Evolutionary conservation across 2,888 invertebrate species (phyloP), one percentile per base, ranked within the genome.

Genomic region (Sepiola atlantica): DNA sequence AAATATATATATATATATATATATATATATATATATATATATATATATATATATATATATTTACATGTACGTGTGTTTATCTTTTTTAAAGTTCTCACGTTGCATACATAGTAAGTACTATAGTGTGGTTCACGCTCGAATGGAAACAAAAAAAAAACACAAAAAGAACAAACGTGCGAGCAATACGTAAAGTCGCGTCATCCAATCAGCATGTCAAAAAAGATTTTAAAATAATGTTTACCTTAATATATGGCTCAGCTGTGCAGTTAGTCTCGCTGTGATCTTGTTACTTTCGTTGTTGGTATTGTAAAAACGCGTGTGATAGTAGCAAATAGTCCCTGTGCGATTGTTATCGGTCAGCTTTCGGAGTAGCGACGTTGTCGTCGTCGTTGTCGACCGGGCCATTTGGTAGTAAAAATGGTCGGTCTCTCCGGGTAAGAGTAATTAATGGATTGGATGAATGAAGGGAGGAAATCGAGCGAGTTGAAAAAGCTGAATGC

Each of bases 311-410:
- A 77, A 77, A 77, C 12, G 4, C n/a, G 77, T 77, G 32, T 77
- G n/a, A 77, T 77, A 77, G 77, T 77, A 77, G 77, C 77, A 77
- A 32, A n/a, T 77, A 77, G n/a, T 77, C 77, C 77, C n/a, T n/a
- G 77, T 32, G 77, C n/a, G n/a, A n/a, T 77, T n/a, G 32, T 77
- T 77, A 77, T 77, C 77, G 16, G 77, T 77, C 77, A 18, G 77
- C n/a, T 12, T 32, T 77, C 14, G 77, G n/a, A 77, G 77, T 77
- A 16, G n/a, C n/a, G 16, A 77, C 32, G 77, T 77, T 32, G 77
- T 77, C 77, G 32, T 32, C n/a, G 16, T 16, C 32, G 77, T 77
- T n/a, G 77, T 77, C 77, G 32, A 77, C 77, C 77, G 77, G 77
- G 77, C 77, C 77, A 77, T 77, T 45, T 77, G 77, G 32, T 77